These are phyloP conservation scores for Apeltes quadracus DNA, from an alignment of 2,113 vertebrate species.

Conservation along the genomic window DNA sequence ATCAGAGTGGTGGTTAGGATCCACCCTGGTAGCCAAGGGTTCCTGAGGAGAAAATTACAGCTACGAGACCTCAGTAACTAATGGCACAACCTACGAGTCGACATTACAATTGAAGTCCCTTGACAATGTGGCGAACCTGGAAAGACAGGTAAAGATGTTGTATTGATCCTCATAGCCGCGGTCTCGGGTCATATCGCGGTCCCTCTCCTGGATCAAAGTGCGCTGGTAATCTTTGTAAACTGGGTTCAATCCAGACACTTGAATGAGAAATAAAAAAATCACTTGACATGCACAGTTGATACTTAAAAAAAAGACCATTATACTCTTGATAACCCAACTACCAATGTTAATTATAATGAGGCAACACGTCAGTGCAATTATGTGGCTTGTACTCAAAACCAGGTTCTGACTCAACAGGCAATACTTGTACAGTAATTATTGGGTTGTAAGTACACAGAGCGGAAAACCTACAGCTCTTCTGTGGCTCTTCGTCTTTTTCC, in stretches of 20 bases:
- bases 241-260: conserved; percentile 61
- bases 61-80: background rate
- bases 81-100: background rate
- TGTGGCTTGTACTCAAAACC: background rate
- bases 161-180: conserved; percentile 75
- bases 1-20: conserved; percentile 92
- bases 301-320: no score
- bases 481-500: conserved; percentile 80
- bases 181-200: conserved; percentile 70
- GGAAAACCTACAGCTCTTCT: conserved; percentile 83
- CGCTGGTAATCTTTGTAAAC: conserved; percentile 80
- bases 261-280: conserved; percentile 7
- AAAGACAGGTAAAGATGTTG: conserved; percentile 90
- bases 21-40: conserved; percentile 90
- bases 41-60: conserved; percentile 76
- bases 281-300: background rate
- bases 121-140: conserved; percentile 69
- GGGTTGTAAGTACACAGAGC: background rate
- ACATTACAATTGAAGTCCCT: background rate
- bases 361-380: background rate
- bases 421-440: background rate
- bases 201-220: conserved; percentile 77
- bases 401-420: background rate
- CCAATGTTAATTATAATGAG: background rate
- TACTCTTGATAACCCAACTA: background rate